phyloP scores from a whole-genome alignment of 2,113 vertebrate species.

The Peucedramus taeniatus region DNA sequence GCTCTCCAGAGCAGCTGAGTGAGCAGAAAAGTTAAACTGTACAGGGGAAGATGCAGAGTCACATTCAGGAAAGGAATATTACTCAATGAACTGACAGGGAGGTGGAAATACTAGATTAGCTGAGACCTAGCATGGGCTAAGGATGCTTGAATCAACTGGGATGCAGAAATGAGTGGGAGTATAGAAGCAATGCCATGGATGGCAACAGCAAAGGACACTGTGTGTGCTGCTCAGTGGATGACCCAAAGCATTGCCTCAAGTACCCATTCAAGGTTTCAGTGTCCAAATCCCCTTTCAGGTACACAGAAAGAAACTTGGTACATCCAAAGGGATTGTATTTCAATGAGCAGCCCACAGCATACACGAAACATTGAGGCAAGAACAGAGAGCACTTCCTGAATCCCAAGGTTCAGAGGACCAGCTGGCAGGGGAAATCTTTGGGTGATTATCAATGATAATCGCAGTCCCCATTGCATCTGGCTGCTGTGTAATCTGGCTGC shows the following conservation, averaged over 20 bases:
- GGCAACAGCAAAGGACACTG: neutral
- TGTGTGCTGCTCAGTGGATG: neutral
- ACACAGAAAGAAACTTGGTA: neutral
- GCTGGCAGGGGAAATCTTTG: neutral
- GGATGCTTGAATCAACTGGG: neutral
- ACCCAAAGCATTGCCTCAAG: neutral
- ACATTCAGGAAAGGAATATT: neutral
- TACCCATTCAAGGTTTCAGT: neutral
- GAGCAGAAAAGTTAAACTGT: neutral
- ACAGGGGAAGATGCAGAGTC: neutral
- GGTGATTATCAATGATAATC: neutral
- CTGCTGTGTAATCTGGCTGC: neutral
- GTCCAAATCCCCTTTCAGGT: neutral
- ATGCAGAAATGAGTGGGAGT: neutral
- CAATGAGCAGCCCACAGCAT: neutral
- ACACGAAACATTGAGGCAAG: neutral
- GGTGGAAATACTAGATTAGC: neutral
- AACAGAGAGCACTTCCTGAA: neutral
- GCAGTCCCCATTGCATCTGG: fast-evolving
- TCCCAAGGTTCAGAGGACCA: neutral
- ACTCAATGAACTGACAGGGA: neutral
- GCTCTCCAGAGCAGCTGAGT: neutral
- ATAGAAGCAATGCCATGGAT: neutral
- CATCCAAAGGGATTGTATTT: neutral
- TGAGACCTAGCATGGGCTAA: neutral